Evolutionary conservation across 2,113 vertebrate genomes (phyloP), one percentile per base, ranked within the genome.

Genomic region (Forbesichthys papilliferus): DNA sequence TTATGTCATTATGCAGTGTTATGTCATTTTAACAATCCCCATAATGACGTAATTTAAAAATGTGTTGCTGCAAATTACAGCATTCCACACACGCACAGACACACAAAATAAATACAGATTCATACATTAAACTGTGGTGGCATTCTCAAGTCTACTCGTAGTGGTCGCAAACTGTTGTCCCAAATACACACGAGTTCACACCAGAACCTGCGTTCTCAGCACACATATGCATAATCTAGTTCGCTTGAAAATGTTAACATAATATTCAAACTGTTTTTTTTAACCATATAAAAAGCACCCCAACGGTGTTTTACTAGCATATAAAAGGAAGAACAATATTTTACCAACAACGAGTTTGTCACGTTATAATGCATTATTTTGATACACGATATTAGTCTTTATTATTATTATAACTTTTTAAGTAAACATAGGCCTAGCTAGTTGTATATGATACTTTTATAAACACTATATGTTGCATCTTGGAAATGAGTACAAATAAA

Each of bases 291-390:
- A 89, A 89, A 83, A 47, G 14, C 9, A 70, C 69, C 79, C 69
- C 71, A 77, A 75, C 6, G 72, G 12, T 59, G 66, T 34, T 47
- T 61, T 69, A 84, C 77, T 46, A 84, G 79, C 82, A 84, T 90
- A 88, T 7, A 87, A 88, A 88, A 88, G 87, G 88, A 90, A 86
- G 87, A 90, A 85, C 81, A 66, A 78, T 27, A 48, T 84, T 71
- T 82, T 53, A 68, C 65, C 63, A 78, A 82, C 66, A 64, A 69
- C 68, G 74, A 74, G 61, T 64, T 79, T 78, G 47, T 77, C 5
- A 58, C 74, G 64, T 73, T 69, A 72, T 81, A 72, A 75, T 72
- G 75, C 27, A 14, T 49, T 73, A 3, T 20, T 66, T 62, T 66
- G 5, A 84, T 87, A 76, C 75, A 88, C 83, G 79, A 84, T 85